Conservation (phyloP, 1,140 invertebrate species). For the Nylanderia fulva region DNA sequence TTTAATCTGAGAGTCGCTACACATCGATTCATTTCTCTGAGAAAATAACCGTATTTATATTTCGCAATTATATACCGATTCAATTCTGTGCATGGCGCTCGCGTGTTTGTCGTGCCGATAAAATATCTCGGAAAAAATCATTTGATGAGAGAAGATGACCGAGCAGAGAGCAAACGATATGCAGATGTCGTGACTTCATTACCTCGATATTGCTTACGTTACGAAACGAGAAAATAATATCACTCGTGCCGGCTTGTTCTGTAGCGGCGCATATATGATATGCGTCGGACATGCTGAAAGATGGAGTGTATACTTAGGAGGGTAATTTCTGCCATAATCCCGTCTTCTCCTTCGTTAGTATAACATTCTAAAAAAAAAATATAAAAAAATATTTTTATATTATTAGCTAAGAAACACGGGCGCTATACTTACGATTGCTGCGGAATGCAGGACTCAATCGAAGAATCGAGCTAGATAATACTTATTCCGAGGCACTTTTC, state of each 20-base stretch:
- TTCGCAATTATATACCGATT: constrained; percentile 40
- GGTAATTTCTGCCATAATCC: constrained; percentile 52
- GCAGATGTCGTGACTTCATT: constrained; percentile 62
- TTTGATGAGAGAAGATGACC: constrained; percentile 33
- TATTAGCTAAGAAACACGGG: not conserved
- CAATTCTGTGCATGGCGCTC: not conserved
- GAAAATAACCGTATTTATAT: constrained; percentile 38
- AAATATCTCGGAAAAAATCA: constrained; percentile 40
- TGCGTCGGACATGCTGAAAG: constrained; percentile 1
- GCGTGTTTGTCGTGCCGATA: constrained; percentile 27
- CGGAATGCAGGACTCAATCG: constrained; percentile 17
- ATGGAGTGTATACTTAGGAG: constrained; percentile 20
- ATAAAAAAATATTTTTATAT: constrained; percentile 15
- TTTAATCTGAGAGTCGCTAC: not conserved
- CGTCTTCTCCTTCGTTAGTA: constrained; percentile 35
- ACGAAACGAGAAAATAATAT: constrained; percentile 53
- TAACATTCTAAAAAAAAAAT: not conserved
- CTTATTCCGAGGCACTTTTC: not conserved
- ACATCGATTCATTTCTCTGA: constrained; percentile 34
- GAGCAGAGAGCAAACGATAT: constrained; percentile 46
- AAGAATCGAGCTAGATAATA: not conserved
- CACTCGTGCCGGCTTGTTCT: constrained; percentile 44
- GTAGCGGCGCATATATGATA: not conserved
- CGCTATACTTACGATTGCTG: constrained; percentile 23
- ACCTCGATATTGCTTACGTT: constrained; percentile 27